Base-by-base conservation (phyloP, 30 jellyfish, hydroid and myxozoan genomes). In the Pelagia noctiluca region DNA sequence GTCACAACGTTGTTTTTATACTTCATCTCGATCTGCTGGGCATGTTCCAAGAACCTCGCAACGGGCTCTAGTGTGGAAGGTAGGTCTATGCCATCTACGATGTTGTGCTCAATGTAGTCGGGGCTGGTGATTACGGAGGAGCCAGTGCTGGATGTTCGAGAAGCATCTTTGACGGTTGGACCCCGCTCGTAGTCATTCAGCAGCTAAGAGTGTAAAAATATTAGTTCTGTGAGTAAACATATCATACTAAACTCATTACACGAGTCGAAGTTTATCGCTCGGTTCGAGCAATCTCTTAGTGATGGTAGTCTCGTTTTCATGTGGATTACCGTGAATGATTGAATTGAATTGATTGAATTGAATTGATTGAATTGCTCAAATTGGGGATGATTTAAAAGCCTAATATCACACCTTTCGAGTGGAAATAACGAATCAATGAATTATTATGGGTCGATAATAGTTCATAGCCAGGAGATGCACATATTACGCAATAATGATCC, bases 91-190 rank as follows among this genome's bases (percentile, higher is more conserved):
- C 89, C 83, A 16, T 89, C 83, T 34, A 85, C 3, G 2, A 66
- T 49, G 78, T 83, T 85, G 69, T 78, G 89, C 26, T 95, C 99
- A 29, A 95, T 78, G 76, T 86, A 95, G 75, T 95, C 99, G 65
- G 99, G 99, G 42, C 99, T 95, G 71, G 93, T 89, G 62, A 95
- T 71, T 28, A 89, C 97, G 21, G 99, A 95, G 5, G 98, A 93
- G 28, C 94, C 94, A 30, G 97, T 83, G 66, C 96, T 88, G 37
- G 99, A 95, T 23, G 87, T 72, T 21, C 96, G 47, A 19, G 93
- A 88, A 21, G 97, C 77, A 12, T 78, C 76, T 11, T 87, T 69
- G 10, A 72, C 75, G 36, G 54, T 65, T 29, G 87, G 91, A 10
- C 94, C 99, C 10, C 97, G 92, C 36, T 90, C 76, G 80, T 88